These are phyloP conservation scores for Melanerpes aurifrons DNA, from an alignment of 2,113 vertebrate species.

Conservation along the genomic window DNA sequence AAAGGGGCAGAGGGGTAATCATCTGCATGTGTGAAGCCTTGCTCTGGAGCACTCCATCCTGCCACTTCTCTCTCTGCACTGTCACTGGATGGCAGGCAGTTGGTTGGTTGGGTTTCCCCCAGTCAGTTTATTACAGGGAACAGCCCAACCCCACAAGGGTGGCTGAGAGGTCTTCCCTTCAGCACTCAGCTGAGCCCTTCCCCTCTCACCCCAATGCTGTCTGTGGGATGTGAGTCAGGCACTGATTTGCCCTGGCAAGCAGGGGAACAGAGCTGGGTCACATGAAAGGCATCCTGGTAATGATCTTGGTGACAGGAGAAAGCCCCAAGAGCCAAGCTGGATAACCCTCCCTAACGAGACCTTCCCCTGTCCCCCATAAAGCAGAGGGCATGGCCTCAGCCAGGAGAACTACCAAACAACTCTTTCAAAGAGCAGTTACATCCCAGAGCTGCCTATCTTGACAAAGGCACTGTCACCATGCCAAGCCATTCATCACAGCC, in stretches of 20 bases:
- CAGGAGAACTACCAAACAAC: background rate
- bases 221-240: constrained; percentile 16
- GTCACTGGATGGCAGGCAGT: background rate
- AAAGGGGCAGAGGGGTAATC: background rate
- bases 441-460: background rate
- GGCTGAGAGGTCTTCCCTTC: background rate
- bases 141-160: background rate
- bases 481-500: constrained; percentile 28
- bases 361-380: background rate
- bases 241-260: background rate
- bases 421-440: background rate
- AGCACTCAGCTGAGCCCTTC: background rate
- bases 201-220: background rate
- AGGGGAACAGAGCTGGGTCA: background rate
- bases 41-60: background rate
- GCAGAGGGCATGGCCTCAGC: background rate
- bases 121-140: background rate
- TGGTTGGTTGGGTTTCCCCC: background rate
- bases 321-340: background rate
- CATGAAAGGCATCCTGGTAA: background rate
- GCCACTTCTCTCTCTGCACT: background rate
- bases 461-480: background rate
- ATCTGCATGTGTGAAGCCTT: background rate
- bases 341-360: background rate
- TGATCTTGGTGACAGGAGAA: constrained; percentile 12